phyloP scores from a whole-genome alignment of 2,113 vertebrate genomes.

The Oenanthe oenanthe region DNA sequence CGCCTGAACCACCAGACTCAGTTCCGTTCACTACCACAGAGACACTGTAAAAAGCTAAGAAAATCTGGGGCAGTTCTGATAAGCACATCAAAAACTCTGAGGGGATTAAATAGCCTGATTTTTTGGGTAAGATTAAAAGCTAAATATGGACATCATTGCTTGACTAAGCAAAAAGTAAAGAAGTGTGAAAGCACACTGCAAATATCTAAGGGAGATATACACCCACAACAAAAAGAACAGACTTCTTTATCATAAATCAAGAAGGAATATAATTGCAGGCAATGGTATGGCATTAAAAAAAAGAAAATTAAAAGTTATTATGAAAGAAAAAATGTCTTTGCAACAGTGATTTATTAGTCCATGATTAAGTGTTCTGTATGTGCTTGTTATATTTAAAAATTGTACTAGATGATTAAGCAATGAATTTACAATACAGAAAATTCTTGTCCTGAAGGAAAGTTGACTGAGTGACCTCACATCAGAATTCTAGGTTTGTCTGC shows the following conservation, averaged over 20 bases:
- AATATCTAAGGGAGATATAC: neutral
- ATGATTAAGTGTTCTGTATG: neutral
- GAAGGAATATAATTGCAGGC: neutral
- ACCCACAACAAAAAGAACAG: neutral
- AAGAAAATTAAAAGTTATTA: neutral
- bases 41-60: neutral
- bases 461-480: neutral
- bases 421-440: neutral
- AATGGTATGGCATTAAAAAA: neutral
- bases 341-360: conserved; percentile 8
- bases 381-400: neutral
- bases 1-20: neutral
- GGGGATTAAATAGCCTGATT: neutral
- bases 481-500: neutral
- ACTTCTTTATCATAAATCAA: neutral
- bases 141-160: neutral
- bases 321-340: neutral
- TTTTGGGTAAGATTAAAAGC: neutral
- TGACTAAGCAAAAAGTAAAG: neutral
- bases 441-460: neutral
- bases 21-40: neutral
- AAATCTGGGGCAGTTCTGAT: neutral
- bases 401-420: neutral
- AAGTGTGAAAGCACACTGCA: neutral
- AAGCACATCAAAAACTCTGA: neutral